Evolutionary conservation across 2,888 invertebrate species (phyloP).

Genomic region (Calameuta idolon): DNA sequence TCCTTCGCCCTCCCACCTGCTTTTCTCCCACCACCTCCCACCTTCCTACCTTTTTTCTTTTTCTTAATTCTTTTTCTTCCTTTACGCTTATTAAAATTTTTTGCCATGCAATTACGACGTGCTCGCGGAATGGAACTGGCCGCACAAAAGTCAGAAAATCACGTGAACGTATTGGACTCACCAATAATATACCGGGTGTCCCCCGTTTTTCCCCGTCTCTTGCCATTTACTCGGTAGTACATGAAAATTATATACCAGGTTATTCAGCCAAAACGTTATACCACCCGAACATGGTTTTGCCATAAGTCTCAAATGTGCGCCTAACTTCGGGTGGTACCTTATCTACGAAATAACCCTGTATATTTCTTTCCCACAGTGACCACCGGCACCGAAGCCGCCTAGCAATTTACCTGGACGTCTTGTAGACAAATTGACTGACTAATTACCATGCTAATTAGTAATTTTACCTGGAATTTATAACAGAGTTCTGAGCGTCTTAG

Average conservation of each 20-base stretch:
- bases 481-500: background rate
- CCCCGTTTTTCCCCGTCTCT: background rate
- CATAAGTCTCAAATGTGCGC: too few species aligned
- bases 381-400: background rate
- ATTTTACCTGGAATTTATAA: background rate
- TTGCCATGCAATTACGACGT: constrained; percentile 25
- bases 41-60: constrained; percentile 26
- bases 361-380: background rate
- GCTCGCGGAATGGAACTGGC: background rate
- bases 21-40: constrained; percentile 5
- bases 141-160: background rate
- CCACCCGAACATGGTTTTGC: too few species aligned
- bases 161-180: background rate
- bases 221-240: background rate
- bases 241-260: background rate
- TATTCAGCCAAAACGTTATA: too few species aligned
- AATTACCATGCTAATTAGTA: background rate
- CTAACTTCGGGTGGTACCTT: too few species aligned
- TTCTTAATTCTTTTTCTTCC: constrained; percentile 21
- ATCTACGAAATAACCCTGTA: too few species aligned
- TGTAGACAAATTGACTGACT: background rate
- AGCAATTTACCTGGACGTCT: background rate
- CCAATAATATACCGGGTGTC: background rate
- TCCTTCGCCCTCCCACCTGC: constrained; percentile 18
- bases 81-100: constrained; percentile 47